These are phyloP conservation scores for Actenoides hombroni DNA, from an alignment of 2,113 vertebrate genomes.

Conservation along the genomic window DNA sequence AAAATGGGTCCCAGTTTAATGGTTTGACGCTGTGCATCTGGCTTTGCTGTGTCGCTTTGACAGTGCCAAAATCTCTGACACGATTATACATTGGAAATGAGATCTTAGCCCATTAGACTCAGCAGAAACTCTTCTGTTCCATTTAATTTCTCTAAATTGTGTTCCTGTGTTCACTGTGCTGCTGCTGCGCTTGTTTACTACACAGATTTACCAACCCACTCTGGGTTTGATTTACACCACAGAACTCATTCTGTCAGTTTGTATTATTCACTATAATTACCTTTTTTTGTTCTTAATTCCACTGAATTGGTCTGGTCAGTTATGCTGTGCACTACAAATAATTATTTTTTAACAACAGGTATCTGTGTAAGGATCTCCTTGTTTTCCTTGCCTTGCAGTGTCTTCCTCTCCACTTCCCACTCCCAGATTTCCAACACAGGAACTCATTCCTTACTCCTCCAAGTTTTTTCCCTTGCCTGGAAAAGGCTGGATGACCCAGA, in stretches of 20 bases:
- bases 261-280: not conserved
- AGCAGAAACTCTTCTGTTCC: not conserved
- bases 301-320: not conserved
- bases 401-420: not conserved
- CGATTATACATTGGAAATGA: not conserved
- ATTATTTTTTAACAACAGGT: not conserved
- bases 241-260: not conserved
- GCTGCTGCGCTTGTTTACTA: not conserved
- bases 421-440: not conserved
- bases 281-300: not conserved
- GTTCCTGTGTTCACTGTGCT: rapidly evolving
- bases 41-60: not conserved
- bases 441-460: not conserved
- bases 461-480: not conserved
- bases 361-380: not conserved
- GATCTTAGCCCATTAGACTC: not conserved
- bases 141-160: not conserved
- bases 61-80: not conserved
- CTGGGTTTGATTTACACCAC: not conserved
- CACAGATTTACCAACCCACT: not conserved
- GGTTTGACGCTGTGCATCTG: not conserved
- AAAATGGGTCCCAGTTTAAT: not conserved
- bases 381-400: not conserved
- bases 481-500: not conserved
- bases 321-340: not conserved